Evolutionary conservation across 53 echinoderm and acorn worm species (phyloP), one percentile per base, ranked within the genome.

Genomic region (Hippasteria phrygiana): DNA sequence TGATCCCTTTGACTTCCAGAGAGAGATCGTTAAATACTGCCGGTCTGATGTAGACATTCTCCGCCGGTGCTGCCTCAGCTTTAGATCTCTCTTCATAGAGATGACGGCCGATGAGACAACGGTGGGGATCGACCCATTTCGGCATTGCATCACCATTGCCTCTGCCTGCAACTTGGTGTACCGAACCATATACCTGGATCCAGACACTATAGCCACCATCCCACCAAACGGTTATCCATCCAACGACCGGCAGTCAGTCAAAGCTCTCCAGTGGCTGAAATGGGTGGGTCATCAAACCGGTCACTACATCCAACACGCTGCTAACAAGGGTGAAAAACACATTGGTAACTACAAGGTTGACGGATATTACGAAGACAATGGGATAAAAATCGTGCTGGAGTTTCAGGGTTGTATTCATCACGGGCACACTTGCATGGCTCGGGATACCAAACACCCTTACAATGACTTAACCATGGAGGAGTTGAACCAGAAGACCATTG

Each of bases 71-170:
- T 90, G 90, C 38, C 26, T 90, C 46, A 45, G 46, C 46, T 11
- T 55, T 11, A 81, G 90, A 53, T 27, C 31, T 10, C 55, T 90
- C 37, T 90, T 90, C 33, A 90, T 64, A 51, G 41, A 81, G 8
- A 80, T 90, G 34, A 90, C 90, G 33, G 62, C 71, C 1, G 85
- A 69, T 13, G 85, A 46, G 14, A 10, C 26, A 62, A 77, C 79
- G n/a, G 6, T 32, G 20, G 95, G 95, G 4, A 75, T 95, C 0
- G 95, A 95, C 50, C 93, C 93, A 9, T 93, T 95, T 48, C 46
- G 46, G 5, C 46, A 45, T 45, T 45, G 46, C 11, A 45, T 45
- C 11, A 95, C 93, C 14, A 95, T 93, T 36, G 93, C 95, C 7
- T 89, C 88, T 3, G 91, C 80, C 24, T 94, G 90, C 62, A 92